Evolutionary conservation across 1,140 invertebrate species (phyloP).

Genomic region (Nilaparvata lugens): DNA sequence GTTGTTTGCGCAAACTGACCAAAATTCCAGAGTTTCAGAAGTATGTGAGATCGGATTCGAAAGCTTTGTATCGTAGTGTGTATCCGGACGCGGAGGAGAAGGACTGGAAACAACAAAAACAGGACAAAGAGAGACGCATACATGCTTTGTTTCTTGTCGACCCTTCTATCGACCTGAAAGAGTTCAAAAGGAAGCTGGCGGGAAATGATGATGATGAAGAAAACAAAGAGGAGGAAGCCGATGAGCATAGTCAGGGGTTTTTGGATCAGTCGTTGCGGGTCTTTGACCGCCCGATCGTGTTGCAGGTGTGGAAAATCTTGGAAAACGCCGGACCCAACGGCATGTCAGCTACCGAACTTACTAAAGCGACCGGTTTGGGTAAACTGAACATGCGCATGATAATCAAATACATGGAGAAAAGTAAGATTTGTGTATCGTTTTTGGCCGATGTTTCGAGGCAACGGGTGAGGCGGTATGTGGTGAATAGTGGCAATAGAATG

Average conservation of each 20-base stretch:
- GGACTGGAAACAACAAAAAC: conserved; percentile 45
- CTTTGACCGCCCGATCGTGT: conserved; percentile 35
- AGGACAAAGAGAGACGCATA: conserved; percentile 41
- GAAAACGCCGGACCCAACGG: conserved; percentile 39
- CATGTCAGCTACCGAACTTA: conserved; percentile 38
- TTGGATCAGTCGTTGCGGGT: conserved; percentile 36
- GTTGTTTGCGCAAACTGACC: conserved; percentile 17
- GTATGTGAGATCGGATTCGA: conserved; percentile 33
- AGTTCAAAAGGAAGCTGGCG: conserved; percentile 36
- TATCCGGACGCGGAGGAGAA: conserved; percentile 45
- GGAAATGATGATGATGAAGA: conserved; percentile 37
- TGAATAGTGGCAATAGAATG: too few relatives aligned
- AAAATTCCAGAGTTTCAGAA: conserved; percentile 28
- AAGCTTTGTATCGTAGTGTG: conserved; percentile 44
- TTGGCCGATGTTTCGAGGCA: conserved; percentile 47
- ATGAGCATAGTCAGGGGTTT: conserved; percentile 27
- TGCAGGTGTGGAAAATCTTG: conserved; percentile 40
- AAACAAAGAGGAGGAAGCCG: conserved; percentile 40
- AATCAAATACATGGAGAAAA: conserved; percentile 39
- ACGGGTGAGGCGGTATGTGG: conserved; percentile 35
- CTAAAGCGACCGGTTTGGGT: conserved; percentile 38
- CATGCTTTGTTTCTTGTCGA: conserved; percentile 42
- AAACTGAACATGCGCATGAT: conserved; percentile 43
- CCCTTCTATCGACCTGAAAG: conserved; percentile 39
- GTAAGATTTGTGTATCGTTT: conserved; percentile 38